phyloP scores from a whole-genome alignment of 2,113 vertebrate genomes.

The Anguilla rostrata region DNA sequence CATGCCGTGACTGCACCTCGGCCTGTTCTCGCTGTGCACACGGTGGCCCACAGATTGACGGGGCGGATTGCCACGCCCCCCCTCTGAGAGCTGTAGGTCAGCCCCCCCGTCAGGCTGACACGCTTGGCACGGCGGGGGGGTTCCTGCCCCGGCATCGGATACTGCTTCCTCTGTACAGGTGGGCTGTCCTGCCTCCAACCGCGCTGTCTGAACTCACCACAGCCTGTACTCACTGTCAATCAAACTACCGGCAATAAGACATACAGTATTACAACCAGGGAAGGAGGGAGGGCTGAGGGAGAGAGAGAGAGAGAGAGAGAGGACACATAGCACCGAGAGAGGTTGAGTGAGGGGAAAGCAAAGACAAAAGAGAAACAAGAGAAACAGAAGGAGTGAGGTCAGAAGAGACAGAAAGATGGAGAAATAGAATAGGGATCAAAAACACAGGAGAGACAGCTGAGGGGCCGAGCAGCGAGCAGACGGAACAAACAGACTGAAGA shows the following conservation, averaged over 20 bases:
- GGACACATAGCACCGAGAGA: background rate
- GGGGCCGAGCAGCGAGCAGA: background rate
- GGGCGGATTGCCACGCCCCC: background rate
- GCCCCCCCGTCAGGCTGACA: slow-evolving; percentile 38
- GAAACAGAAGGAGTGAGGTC: background rate
- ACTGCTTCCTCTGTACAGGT: slow-evolving; percentile 24
- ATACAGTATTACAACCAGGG: background rate
- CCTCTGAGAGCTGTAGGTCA: slow-evolving; percentile 65
- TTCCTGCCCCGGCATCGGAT: background rate
- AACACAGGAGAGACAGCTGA: too few species aligned
- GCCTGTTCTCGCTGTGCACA: background rate
- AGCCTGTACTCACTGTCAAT: background rate
- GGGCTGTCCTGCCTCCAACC: slow-evolving; percentile 9
- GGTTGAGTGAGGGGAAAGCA: background rate
- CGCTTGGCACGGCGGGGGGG: slow-evolving; percentile 28
- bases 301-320: background rate
- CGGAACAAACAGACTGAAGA: background rate
- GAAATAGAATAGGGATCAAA: background rate
- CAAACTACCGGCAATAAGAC: background rate
- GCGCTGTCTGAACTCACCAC: background rate
- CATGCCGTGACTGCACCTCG: background rate
- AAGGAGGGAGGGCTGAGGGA: background rate
- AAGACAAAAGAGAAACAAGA: background rate
- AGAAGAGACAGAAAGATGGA: background rate
- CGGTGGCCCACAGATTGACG: background rate